phyloP scores from a whole-genome alignment of 23 tunicate species.

The Diplosoma virens region DNA sequence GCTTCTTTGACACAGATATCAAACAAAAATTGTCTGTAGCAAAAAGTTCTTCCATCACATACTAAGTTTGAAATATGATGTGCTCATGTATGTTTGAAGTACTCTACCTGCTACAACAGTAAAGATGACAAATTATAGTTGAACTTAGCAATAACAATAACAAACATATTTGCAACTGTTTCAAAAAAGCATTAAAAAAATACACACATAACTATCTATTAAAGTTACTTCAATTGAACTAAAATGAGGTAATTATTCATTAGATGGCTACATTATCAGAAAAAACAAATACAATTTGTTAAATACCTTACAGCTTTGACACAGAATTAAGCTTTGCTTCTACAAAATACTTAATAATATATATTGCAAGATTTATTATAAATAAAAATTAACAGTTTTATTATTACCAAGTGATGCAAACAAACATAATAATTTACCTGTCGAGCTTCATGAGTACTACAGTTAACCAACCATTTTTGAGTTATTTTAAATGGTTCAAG shows the following conservation, averaged over 20 bases:
- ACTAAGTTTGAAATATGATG: too few species aligned
- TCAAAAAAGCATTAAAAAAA: too few species aligned
- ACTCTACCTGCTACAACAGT: too few species aligned
- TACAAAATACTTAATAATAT: not conserved
- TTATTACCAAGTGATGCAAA: not conserved
- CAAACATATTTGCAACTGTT: too few species aligned
- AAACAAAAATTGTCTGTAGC: too few species aligned
- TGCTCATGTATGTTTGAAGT: too few species aligned
- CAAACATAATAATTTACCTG: conserved; percentile 25
- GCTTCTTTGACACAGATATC: too few species aligned
- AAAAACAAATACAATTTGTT: not conserved
- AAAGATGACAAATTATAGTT: too few species aligned
- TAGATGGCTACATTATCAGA: not conserved
- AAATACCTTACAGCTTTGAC: not conserved
- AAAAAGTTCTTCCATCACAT: too few species aligned
- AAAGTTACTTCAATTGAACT: too few species aligned
- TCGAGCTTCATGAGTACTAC: conserved; percentile 85
- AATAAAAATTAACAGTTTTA: not conserved
- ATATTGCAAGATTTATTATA: not conserved
- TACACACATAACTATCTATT: too few species aligned
- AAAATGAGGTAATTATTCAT: not conserved
- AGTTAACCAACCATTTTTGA: conserved; percentile 78
- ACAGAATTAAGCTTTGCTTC: not conserved
- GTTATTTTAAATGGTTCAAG: conserved; percentile 69
- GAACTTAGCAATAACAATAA: too few species aligned